phyloP scores from a whole-genome alignment of 2,113 vertebrate genomes.

The Tympanuchus pallidicinctus region DNA sequence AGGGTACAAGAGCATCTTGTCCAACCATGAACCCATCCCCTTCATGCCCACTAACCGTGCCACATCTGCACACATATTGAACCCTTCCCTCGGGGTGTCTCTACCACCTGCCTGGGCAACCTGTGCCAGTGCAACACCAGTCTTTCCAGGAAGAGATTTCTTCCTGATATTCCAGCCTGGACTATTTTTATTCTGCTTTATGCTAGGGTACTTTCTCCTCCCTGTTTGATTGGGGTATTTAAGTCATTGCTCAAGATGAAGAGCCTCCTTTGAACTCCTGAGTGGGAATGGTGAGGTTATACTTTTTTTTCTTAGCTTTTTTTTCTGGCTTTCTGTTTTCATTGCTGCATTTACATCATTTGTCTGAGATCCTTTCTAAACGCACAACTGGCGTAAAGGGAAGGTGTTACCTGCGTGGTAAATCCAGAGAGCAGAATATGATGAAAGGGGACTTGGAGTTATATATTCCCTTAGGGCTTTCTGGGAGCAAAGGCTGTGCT shows the following conservation, averaged over 20 bases:
- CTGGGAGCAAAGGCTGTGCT: not conserved
- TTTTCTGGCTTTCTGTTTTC: not conserved
- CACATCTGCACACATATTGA: too few relatives aligned
- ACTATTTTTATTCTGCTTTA: not conserved
- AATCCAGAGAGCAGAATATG: not conserved
- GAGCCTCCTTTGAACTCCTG: not conserved
- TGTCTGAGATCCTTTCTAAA: not conserved
- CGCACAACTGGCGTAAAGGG: not conserved
- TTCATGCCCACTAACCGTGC: too few relatives aligned
- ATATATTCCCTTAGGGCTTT: not conserved
- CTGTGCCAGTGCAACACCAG: too few relatives aligned
- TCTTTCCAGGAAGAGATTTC: too few relatives aligned
- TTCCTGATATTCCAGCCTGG: too few relatives aligned
- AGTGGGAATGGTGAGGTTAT: not conserved
- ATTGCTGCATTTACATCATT: not conserved
- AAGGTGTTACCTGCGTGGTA: not conserved
- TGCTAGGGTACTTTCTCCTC: not conserved
- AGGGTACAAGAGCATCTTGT: too few relatives aligned
- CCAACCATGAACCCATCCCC: too few relatives aligned
- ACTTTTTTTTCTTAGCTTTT: not conserved
- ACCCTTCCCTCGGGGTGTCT: too few relatives aligned
- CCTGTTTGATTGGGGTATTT: not conserved
- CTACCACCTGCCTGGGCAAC: too few relatives aligned
- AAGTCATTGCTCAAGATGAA: not conserved
- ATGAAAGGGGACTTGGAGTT: not conserved